A percentile compares a stretch with the other conserved stretches of the same genome.
These are phyloP conservation scores for Nasonovia ribisnigri DNA, from an alignment of 2,888 invertebrate species.

Conservation along the genomic window DNA sequence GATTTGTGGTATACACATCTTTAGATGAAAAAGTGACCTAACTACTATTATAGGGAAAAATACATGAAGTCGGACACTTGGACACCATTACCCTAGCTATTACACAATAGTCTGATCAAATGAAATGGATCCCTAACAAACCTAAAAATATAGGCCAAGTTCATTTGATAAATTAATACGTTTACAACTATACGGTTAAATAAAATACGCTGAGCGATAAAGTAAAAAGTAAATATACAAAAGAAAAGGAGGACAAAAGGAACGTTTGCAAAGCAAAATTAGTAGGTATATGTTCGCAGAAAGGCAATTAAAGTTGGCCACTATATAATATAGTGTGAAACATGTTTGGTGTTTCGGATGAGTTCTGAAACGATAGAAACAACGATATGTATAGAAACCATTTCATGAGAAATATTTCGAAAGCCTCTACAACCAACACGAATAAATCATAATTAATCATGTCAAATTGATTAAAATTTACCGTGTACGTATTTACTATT, in stretches of 20 bases:
- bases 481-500: background rate
- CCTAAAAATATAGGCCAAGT: background rate
- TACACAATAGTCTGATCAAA: background rate
- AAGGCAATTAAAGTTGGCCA: background rate
- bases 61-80: background rate
- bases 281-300: background rate
- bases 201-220: background rate
- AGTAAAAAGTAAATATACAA: background rate
- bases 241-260: background rate
- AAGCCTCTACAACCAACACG: background rate
- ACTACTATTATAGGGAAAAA: background rate
- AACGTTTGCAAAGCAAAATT: background rate
- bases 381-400: background rate
- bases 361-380: background rate
- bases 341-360: background rate
- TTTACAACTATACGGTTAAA: background rate
- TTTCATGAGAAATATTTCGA: background rate
- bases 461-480: background rate
- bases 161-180: background rate
- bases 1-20: background rate
- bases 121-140: background rate
- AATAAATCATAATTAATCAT: background rate
- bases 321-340: background rate
- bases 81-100: background rate
- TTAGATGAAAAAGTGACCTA: background rate